Evolutionary conservation across 53 echinoderm and acorn worm species (phyloP).

Genomic region (Zoroaster sp.): DNA sequence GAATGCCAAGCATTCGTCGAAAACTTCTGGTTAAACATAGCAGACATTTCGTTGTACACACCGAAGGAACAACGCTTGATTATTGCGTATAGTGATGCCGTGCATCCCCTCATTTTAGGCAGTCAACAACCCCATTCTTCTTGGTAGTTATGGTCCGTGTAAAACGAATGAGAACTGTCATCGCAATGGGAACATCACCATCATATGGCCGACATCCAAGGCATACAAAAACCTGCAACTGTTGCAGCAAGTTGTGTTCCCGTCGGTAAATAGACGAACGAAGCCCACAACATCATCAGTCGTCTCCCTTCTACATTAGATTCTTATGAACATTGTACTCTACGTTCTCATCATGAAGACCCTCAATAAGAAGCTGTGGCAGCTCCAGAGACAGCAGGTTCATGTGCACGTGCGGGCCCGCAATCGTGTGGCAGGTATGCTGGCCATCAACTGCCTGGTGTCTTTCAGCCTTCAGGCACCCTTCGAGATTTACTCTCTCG

Average conservation of each 20-base stretch:
- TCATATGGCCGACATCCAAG: neutral
- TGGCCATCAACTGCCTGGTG: constrained; percentile 69
- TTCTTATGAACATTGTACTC: constrained; percentile 50
- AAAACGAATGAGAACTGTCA: constrained; percentile 21
- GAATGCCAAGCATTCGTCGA: neutral
- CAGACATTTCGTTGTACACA: neutral
- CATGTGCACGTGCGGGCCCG: constrained; percentile 13
- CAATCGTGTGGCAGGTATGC: constrained; percentile 75
- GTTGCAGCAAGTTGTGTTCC: neutral
- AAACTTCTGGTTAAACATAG: neutral
- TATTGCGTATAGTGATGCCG: neutral
- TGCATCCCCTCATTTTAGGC: neutral
- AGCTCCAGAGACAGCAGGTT: neutral
- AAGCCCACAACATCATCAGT: constrained; percentile 56
- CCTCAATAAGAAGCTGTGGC: neutral
- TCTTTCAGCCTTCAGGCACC: constrained; percentile 75
- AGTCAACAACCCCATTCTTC: neutral
- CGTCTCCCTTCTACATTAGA: constrained; percentile 67
- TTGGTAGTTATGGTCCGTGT: neutral
- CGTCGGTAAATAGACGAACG: neutral
- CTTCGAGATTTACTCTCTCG: constrained; percentile 68
- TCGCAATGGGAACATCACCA: neutral
- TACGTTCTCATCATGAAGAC: constrained; percentile 60
- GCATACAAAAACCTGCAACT: neutral
- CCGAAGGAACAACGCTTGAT: neutral